Percentiles rank a stretch among this genome's conserved stretches.
phyloP scores from a whole-genome alignment of 1,140 invertebrate genomes.

The Hylaeus volcanicus region DNA sequence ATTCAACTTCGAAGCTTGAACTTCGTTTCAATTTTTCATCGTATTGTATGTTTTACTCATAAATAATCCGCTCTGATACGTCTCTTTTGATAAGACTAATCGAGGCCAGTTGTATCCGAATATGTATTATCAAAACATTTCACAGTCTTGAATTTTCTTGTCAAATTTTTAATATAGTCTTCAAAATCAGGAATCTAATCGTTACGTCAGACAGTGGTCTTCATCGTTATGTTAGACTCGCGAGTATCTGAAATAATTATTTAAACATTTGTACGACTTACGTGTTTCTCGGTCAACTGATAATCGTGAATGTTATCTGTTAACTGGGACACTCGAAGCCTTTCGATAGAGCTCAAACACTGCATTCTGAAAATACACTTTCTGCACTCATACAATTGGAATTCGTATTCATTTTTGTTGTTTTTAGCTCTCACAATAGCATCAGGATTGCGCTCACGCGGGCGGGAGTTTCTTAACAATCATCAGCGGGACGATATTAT shows the following conservation, averaged over 20 bases:
- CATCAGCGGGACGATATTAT: not conserved
- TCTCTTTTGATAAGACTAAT: no score
- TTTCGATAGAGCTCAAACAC: not conserved
- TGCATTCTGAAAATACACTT: not conserved
- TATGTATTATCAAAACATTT: no score
- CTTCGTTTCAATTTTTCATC: no score
- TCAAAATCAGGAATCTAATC: no score
- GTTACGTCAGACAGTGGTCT: no score
- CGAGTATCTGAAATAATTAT: not conserved
- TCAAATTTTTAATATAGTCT: no score
- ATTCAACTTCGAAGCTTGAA: no score
- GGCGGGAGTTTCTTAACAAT: not conserved
- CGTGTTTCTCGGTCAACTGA: conserved; percentile 12
- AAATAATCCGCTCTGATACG: no score
- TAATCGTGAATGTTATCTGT: conserved; percentile 26
- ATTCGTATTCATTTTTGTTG: not conserved
- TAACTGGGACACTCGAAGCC: conserved; percentile 9
- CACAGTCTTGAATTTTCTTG: no score
- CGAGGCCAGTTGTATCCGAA: no score
- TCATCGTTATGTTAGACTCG: no score
- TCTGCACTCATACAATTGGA: not conserved
- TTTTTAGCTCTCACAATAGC: not conserved
- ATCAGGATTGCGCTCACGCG: not conserved
- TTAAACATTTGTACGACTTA: not conserved
- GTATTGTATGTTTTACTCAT: no score